These are phyloP conservation scores for Sarcophaga carnaria DNA, from an alignment of 2,888 invertebrate species.

Conservation along the genomic window DNA sequence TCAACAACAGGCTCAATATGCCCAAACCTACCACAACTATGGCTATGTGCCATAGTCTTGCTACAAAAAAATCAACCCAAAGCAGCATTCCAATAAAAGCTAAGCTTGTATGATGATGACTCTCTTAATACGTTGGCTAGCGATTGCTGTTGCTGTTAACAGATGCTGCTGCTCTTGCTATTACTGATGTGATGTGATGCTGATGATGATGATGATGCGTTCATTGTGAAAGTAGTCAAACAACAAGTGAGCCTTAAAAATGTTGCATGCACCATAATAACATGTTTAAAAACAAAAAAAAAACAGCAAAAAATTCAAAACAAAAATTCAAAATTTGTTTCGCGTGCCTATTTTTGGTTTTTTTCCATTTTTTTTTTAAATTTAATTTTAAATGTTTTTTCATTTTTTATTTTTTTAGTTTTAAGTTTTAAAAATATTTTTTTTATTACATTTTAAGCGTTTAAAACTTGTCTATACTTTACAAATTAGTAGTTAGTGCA, in stretches of 20 bases:
- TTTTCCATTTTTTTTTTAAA: constrained; percentile 6
- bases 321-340: constrained; percentile 4
- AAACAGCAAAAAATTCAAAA: background rate
- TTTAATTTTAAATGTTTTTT: background rate
- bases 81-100: background rate
- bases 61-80: background rate
- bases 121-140: background rate
- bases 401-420: constrained; percentile 27
- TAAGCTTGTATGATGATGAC: constrained; percentile 13
- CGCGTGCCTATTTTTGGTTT: constrained; percentile 60
- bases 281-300: constrained; percentile 29
- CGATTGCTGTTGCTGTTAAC: background rate
- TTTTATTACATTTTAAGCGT: background rate
- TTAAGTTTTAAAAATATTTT: constrained; percentile 50
- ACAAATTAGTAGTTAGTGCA: constrained; percentile 28
- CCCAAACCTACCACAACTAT: constrained; percentile 78
- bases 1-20: constrained; percentile 75
- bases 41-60: constrained; percentile 76
- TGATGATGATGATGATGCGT: constrained; percentile 11
- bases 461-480: constrained; percentile 55
- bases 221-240: constrained; percentile 61
- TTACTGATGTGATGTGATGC: background rate
- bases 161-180: background rate
- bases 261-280: constrained; percentile 58
- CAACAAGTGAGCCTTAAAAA: constrained; percentile 37